A percentile compares a stretch with the other conserved stretches of the same genome.
Evolutionary conservation across 2,113 vertebrate genomes (phyloP).

Genomic region (Cephalopterus ornatus): DNA sequence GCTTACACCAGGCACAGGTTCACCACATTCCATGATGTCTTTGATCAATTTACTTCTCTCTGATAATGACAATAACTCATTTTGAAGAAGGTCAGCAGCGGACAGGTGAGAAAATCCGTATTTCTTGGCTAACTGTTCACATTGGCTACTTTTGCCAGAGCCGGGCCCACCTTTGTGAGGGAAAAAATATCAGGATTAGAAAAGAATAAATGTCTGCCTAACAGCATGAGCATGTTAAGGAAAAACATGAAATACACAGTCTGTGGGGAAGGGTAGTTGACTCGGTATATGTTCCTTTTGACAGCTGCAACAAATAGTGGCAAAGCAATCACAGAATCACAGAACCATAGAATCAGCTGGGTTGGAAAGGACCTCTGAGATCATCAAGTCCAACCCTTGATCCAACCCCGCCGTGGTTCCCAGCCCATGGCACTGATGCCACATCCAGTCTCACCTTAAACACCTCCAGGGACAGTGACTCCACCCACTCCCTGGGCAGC

Average conservation of each 20-base stretch:
- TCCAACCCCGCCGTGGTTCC: too few species aligned
- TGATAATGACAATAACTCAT: constrained; percentile 76
- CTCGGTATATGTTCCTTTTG: background rate
- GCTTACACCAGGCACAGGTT: constrained; percentile 83
- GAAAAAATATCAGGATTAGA: background rate
- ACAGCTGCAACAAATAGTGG: background rate
- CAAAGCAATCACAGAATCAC: too few species aligned
- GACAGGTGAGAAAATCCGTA: constrained; percentile 82
- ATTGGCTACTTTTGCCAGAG: constrained; percentile 89
- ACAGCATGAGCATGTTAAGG: background rate
- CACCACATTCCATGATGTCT: constrained; percentile 81
- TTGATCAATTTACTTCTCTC: constrained; percentile 84
- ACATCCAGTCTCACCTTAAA: too few species aligned
- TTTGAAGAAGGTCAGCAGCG: constrained; percentile 77
- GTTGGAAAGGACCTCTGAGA: too few species aligned
- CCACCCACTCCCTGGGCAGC: too few species aligned
- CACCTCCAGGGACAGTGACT: too few species aligned
- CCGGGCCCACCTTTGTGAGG: constrained; percentile 84
- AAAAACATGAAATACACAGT: background rate
- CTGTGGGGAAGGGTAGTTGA: background rate
- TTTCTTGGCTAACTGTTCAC: constrained; percentile 83
- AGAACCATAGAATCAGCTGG: too few species aligned
- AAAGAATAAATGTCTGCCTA: background rate
- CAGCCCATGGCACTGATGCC: too few species aligned
- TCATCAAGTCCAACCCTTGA: too few species aligned